A percentile compares a stretch with the other conserved stretches of the same genome.
These are phyloP conservation scores for Nannoperca australis DNA, from an alignment of 2,797 vertebrate species.

Conservation along the genomic window DNA sequence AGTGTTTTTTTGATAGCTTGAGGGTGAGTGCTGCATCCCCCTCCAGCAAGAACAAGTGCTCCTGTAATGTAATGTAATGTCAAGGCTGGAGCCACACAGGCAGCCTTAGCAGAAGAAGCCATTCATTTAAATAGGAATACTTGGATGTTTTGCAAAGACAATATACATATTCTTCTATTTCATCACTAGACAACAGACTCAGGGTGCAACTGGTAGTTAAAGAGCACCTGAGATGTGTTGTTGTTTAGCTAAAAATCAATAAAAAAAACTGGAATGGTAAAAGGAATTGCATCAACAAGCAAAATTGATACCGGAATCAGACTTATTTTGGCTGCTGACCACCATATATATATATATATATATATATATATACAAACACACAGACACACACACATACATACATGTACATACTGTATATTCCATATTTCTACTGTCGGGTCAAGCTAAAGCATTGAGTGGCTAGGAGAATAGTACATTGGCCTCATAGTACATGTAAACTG, in stretches of 20 bases:
- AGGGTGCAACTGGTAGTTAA: not conserved
- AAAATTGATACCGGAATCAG: not conserved
- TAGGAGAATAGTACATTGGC: too few relatives aligned
- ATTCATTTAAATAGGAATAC: conserved; percentile 18
- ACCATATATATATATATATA: too few relatives aligned
- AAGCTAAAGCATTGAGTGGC: too few relatives aligned
- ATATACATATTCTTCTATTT: conserved; percentile 15
- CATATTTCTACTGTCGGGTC: too few relatives aligned
- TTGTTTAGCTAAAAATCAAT: not conserved
- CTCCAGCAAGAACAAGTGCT: conserved; percentile 15
- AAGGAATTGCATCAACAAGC: not conserved
- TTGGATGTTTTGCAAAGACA: conserved; percentile 31
- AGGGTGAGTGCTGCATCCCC: conserved; percentile 32
- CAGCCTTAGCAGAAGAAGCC: not conserved
- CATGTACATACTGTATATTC: too few relatives aligned
- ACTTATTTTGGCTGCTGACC: not conserved
- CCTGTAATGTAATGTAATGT: conserved; percentile 23
- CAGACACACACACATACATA: too few relatives aligned
- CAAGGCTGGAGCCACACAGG: conserved; percentile 19
- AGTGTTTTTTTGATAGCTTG: conserved; percentile 17
- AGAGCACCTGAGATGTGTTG: conserved; percentile 14
- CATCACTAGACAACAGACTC: not conserved
- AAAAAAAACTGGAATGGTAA: too few relatives aligned
- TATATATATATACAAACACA: too few relatives aligned
- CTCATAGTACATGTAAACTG: not conserved